Percentiles rank a stretch among this genome's conserved stretches.
phyloP scores from a whole-genome alignment of 2,888 invertebrate species.

The Amiota communis region DNA sequence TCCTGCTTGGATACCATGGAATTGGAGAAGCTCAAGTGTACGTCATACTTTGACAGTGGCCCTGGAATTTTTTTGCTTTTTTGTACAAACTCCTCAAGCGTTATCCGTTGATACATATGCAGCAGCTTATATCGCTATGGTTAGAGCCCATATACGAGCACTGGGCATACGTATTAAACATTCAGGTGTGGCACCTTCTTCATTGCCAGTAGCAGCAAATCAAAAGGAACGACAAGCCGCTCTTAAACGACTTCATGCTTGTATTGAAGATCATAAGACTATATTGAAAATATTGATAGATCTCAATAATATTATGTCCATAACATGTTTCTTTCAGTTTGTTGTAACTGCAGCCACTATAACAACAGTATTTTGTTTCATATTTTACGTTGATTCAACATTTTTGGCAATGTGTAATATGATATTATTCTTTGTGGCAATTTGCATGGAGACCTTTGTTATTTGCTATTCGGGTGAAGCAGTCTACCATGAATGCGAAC shows the following conservation, averaged over 20 bases:
- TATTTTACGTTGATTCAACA: slow-evolving; percentile 63
- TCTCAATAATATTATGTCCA: slow-evolving; percentile 74
- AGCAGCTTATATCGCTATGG: slow-evolving; percentile 57
- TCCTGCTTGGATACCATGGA: slow-evolving; percentile 65
- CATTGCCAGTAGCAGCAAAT: background rate
- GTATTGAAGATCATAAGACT: slow-evolving; percentile 63
- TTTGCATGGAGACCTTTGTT: slow-evolving; percentile 74
- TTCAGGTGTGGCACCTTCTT: slow-evolving; percentile 32
- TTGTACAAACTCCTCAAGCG: slow-evolving; percentile 42
- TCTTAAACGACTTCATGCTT: slow-evolving; percentile 31
- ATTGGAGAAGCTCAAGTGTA: slow-evolving; percentile 45
- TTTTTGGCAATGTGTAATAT: slow-evolving; percentile 40
- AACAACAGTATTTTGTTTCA: slow-evolving; percentile 72
- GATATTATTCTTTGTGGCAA: slow-evolving; percentile 67
- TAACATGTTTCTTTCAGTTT: slow-evolving; percentile 75
- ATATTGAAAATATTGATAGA: slow-evolving; percentile 70
- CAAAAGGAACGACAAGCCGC: too few species aligned
- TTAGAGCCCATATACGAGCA: slow-evolving; percentile 62
- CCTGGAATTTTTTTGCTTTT: slow-evolving; percentile 43
- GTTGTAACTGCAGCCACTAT: slow-evolving; percentile 70
- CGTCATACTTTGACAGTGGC: slow-evolving; percentile 28
- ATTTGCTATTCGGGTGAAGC: slow-evolving; percentile 76
- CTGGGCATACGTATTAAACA: slow-evolving; percentile 54
- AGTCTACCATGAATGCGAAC: slow-evolving; percentile 73
- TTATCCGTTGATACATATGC: slow-evolving; percentile 61